Percentiles rank a stretch among this genome's conserved stretches.
Evolutionary conservation across 2,113 vertebrate species (phyloP).

Genomic region (Oxyura jamaicensis): DNA sequence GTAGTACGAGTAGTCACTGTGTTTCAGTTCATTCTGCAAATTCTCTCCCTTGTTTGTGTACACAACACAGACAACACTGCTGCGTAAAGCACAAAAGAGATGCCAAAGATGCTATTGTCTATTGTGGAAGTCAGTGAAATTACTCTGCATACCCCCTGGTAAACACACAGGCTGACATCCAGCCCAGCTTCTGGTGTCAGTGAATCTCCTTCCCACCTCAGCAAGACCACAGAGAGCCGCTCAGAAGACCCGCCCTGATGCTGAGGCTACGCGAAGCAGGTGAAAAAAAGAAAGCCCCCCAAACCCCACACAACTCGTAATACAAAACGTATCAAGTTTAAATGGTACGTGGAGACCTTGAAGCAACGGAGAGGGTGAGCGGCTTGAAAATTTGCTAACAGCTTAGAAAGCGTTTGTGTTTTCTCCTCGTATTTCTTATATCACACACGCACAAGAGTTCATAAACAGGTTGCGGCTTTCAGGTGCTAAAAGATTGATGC

Average conservation of each 20-base stretch:
- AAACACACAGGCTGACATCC: background rate
- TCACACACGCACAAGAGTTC: background rate
- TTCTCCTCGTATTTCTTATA: background rate
- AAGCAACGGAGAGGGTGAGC: background rate
- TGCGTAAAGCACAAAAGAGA: background rate
- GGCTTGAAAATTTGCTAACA: background rate
- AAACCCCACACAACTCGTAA: background rate
- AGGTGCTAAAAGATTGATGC: background rate
- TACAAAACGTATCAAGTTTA: background rate
- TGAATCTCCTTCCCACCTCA: background rate
- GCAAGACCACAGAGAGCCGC: background rate
- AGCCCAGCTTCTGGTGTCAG: background rate
- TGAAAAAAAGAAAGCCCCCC: background rate
- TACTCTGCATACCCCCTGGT: background rate
- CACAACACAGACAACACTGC: rapidly evolving
- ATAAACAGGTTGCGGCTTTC: background rate
- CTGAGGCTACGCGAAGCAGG: background rate
- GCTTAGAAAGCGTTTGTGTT: background rate
- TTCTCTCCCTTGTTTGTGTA: background rate
- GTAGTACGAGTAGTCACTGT: background rate
- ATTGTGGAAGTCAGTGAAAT: background rate
- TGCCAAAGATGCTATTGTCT: background rate
- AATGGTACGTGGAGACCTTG: background rate
- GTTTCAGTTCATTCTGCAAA: background rate
- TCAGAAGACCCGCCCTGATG: background rate